A percentile compares a stretch with the other conserved stretches of the same genome.
phyloP scores from a whole-genome alignment of 92 coral and sea anemone species.

The Umimayanthus kanabou region DNA sequence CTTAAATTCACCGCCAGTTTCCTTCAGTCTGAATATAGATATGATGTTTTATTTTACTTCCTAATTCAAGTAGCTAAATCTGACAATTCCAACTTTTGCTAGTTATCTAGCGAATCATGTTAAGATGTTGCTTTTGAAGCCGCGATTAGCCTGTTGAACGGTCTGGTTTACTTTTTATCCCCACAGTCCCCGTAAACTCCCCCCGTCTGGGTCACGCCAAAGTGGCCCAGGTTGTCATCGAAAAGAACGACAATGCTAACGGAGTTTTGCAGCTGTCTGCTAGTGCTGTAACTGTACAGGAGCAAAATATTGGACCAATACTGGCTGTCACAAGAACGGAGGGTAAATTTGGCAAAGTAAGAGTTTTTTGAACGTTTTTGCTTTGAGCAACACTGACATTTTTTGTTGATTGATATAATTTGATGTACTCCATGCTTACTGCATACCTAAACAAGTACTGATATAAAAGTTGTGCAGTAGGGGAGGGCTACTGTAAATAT shows the following conservation, averaged over 20 bases:
- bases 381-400: not conserved
- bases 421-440: not conserved
- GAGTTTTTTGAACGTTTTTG: not conserved
- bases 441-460: not conserved
- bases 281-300: constrained; percentile 71
- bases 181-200: constrained; percentile 71
- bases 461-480: not conserved
- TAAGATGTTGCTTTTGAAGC: not conserved
- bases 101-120: no score
- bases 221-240: constrained; percentile 67
- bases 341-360: constrained; percentile 91
- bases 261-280: constrained; percentile 86
- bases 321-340: constrained; percentile 78
- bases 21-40: no score
- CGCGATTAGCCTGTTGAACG: not conserved
- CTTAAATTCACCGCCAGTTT: no score
- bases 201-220: constrained; percentile 80
- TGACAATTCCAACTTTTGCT: no score
- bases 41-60: no score
- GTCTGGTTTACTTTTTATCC: not conserved
- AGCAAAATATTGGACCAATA: constrained; percentile 71
- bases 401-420: not conserved
- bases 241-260: constrained; percentile 89
- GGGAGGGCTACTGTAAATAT: not conserved
- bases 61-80: no score